These are phyloP conservation scores for Drosophila fuyamai DNA, from an alignment of 1,140 invertebrate genomes.

Conservation along the genomic window DNA sequence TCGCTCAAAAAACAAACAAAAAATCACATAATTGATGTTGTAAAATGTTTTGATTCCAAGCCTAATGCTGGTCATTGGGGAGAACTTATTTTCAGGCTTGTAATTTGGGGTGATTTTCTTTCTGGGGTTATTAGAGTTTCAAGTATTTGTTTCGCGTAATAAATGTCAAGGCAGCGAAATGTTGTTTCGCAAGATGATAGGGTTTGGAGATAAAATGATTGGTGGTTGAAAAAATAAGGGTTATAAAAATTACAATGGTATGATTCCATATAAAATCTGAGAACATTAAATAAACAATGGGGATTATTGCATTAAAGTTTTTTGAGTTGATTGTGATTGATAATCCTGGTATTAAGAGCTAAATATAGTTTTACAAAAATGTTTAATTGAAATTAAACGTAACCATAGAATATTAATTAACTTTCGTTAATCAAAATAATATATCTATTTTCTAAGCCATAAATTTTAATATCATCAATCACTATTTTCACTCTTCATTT, in stretches of 20 bases:
- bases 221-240: constrained; percentile 14
- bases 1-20: neutral
- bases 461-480: neutral
- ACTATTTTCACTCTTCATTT: constrained; percentile 2
- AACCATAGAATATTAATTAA: neutral
- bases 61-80: constrained; percentile 34
- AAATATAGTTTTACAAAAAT: too few relatives aligned
- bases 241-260: neutral
- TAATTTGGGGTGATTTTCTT: constrained; percentile 38
- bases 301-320: neutral
- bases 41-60: constrained; percentile 44
- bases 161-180: constrained; percentile 40
- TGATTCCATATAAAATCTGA: neutral
- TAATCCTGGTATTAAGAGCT: neutral
- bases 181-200: neutral
- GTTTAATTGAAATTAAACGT: too few relatives aligned
- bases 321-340: neutral
- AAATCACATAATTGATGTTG: constrained; percentile 33
- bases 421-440: neutral
- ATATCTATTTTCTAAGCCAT: too few relatives aligned
- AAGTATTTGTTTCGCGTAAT: constrained; percentile 12
- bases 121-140: constrained; percentile 23
- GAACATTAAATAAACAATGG: neutral
- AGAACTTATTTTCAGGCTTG: constrained; percentile 17
- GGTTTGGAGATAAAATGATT: constrained; percentile 14